These are phyloP conservation scores for Drosophila grimshawi DNA, from an alignment of 1,140 invertebrate genomes.

Conservation along the genomic window DNA sequence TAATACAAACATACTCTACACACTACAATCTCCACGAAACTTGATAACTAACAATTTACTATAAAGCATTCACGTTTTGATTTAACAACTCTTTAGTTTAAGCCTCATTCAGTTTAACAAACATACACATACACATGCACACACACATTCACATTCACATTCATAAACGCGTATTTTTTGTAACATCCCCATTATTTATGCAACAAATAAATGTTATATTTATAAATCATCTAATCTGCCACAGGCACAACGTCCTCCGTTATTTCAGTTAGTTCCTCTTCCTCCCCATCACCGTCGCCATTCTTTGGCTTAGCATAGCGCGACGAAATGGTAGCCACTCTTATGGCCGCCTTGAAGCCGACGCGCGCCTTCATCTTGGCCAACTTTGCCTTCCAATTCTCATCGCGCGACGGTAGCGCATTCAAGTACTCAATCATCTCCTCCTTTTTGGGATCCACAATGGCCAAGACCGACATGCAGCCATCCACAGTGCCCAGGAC, in stretches of 20 bases:
- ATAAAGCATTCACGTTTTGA: constrained; percentile 44
- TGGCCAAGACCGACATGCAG: constrained; percentile 95
- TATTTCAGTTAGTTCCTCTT: constrained; percentile 73
- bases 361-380: constrained; percentile 88
- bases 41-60: constrained; percentile 45
- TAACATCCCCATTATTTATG: constrained; percentile 66
- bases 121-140: constrained; percentile 28
- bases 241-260: constrained; percentile 68
- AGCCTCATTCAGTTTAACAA: constrained; percentile 57
- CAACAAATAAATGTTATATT: constrained; percentile 80
- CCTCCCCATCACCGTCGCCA: constrained; percentile 56
- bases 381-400: constrained; percentile 90
- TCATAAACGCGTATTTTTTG: constrained; percentile 61
- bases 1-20: constrained; percentile 42
- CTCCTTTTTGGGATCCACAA: constrained; percentile 91
- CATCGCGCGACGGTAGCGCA: constrained; percentile 89
- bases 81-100: constrained; percentile 71
- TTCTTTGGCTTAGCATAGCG: constrained; percentile 64
- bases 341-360: constrained; percentile 88
- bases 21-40: constrained; percentile 23
- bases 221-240: constrained; percentile 66
- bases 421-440: constrained; percentile 89
- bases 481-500: constrained; percentile 97
- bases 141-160: constrained; percentile 30
- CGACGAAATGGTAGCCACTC: constrained; percentile 79